These are phyloP conservation scores for Orthosia incerta DNA, from an alignment of 2,888 invertebrate species.

Conservation along the genomic window DNA sequence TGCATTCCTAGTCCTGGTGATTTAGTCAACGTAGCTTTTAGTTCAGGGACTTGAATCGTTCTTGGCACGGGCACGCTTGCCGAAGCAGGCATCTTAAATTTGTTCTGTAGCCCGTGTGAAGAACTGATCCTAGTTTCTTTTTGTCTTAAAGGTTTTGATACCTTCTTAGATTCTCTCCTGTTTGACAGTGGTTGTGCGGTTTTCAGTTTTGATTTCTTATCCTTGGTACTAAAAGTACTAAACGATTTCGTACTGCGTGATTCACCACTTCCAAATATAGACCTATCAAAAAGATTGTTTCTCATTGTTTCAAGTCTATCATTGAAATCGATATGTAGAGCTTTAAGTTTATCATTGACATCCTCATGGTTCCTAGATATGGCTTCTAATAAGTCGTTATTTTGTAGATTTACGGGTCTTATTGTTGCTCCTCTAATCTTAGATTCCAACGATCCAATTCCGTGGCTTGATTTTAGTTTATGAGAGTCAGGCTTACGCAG, in stretches of 20 bases:
- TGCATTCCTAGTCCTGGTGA: conserved; percentile 28
- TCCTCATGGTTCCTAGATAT: conserved; percentile 76
- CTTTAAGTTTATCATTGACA: conserved; percentile 80
- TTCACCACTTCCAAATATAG: conserved; percentile 55
- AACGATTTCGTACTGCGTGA: conserved; percentile 25
- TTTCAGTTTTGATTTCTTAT: conserved; percentile 25
- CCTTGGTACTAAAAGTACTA: conserved; percentile 25
- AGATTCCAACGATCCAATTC: conserved; percentile 67
- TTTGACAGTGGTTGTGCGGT: conserved; percentile 14
- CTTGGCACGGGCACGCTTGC: conserved; percentile 71
- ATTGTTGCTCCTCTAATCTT: conserved; percentile 67
- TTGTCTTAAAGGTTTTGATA: conserved; percentile 24
- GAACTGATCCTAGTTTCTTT: conserved; percentile 22
- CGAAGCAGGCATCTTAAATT: conserved; percentile 68
- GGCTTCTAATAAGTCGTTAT: conserved; percentile 75
- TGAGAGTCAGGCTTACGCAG: conserved; percentile 60
- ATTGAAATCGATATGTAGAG: conserved; percentile 80
- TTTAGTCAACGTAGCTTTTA: conserved; percentile 45
- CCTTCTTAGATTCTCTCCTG: conserved; percentile 35
- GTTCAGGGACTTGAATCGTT: conserved; percentile 67
- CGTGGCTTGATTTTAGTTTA: conserved; percentile 36
- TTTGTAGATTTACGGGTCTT: conserved; percentile 66
- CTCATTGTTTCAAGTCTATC: conserved; percentile 79
- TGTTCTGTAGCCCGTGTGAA: conserved; percentile 30
- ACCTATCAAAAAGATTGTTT: conserved; percentile 73